Evolutionary conservation across 2,797 vertebrate species (phyloP).

Genomic region (Cyclopterus lumpus): DNA sequence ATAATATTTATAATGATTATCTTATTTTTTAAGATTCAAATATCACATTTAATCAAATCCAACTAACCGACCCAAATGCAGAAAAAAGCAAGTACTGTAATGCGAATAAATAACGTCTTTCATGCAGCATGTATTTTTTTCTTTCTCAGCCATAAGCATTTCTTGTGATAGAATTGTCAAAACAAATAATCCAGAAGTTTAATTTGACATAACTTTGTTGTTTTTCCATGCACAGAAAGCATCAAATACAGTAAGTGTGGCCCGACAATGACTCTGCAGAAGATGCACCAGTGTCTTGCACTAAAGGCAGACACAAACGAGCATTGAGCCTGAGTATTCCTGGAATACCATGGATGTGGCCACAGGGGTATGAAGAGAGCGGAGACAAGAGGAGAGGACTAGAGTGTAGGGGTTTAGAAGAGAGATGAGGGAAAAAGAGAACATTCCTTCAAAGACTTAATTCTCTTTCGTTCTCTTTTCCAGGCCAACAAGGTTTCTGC

Average conservation of each 20-base stretch:
- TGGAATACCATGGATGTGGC: constrained; percentile 47
- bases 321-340: constrained; percentile 32
- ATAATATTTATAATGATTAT: background rate
- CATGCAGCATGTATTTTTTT: background rate
- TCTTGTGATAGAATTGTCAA: background rate
- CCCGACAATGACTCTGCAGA: constrained; percentile 7
- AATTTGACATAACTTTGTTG: background rate
- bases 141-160: background rate
- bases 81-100: background rate
- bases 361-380: constrained; percentile 52
- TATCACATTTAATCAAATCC: constrained; percentile 3
- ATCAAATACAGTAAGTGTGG: constrained; percentile 7
- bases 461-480: constrained; percentile 46
- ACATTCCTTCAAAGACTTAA: constrained; percentile 58
- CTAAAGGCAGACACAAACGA: constrained; percentile 33
- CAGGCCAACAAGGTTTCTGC: constrained; percentile 42
- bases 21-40: background rate
- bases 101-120: constrained; percentile 8
- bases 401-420: constrained; percentile 42
- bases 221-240: background rate
- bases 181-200: background rate
- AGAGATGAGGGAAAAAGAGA: constrained; percentile 51
- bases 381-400: constrained; percentile 42
- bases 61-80: background rate
- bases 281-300: constrained; percentile 14